Evolutionary conservation across 1,140 invertebrate species (phyloP), one percentile per base, ranked within the genome.

Genomic region (Zophobas atratus): DNA sequence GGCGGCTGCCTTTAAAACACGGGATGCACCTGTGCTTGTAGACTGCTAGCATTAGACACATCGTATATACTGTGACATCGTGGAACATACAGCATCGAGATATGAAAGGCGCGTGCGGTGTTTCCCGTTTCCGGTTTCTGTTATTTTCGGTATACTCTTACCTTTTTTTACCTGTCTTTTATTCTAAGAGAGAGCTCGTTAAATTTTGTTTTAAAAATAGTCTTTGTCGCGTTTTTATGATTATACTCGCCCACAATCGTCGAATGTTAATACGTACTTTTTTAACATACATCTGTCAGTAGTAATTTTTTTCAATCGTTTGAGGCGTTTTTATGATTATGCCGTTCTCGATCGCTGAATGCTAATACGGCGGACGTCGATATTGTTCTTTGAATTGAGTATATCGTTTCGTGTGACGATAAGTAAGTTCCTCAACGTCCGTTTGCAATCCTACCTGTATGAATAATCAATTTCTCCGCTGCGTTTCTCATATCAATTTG

Each of bases 81-180:
- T 63, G 57, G 57, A 38, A 51, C 49, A 51, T 51, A 51, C 55
- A 73, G 49, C 49, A 73, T 38, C n/a, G 71, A 73, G 71, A 73
- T 75, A 77, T 71, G 76, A 72, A 38, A 63, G 67, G 55, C 76
- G 76, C 56, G 76, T 73, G 67, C 76, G 49, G 41, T 67, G 55
- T 77, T 77, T 77, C 70, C 76, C 70, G 76, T 77, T 77, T 77
- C 76, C 76, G 76, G 76, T 73, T 73, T 56, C 8, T 41, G 70
- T 77, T 75, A 76, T 76, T 76, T 75, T 76, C 32, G 75, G 57
- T 67, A 55, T 57, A 43, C 46, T 55, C 70, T 72, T 72, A 53
- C 70, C 70, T 53, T 55, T 72, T 70, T 72, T 72, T 72, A 72
- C 70, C 46, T 72, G 60, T 33, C 38, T 67, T 67, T 67, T 67